phyloP scores from a whole-genome alignment of 1,140 invertebrate species.

The Trachymyrmex septentrionalis region DNA sequence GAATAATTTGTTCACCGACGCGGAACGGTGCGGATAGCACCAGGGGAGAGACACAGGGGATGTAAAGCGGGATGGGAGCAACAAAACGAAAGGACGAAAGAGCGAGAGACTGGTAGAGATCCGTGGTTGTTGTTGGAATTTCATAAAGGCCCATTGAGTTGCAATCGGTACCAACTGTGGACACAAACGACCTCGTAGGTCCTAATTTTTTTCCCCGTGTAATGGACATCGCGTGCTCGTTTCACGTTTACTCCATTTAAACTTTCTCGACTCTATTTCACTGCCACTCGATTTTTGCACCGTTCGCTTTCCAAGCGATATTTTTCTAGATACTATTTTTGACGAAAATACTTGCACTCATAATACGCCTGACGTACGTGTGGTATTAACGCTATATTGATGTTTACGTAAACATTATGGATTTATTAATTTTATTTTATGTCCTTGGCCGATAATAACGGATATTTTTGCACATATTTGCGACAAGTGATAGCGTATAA shows the following conservation, averaged over 20 bases:
- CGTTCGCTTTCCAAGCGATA: background rate
- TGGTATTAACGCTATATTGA: background rate
- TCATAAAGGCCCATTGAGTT: constrained; percentile 58
- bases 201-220: constrained; percentile 4
- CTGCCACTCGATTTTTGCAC: constrained; percentile 1
- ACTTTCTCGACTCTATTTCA: background rate
- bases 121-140: constrained; percentile 56
- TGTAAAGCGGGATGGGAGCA: constrained; percentile 10
- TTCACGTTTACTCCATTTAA: constrained; percentile 11
- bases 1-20: constrained; percentile 63
- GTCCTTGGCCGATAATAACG: background rate
- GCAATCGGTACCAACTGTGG: constrained; percentile 41
- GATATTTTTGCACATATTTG: background rate
- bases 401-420: background rate
- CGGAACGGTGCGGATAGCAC: constrained; percentile 19
- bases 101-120: constrained; percentile 27
- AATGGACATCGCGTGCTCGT: background rate
- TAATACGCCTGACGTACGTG: background rate
- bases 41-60: background rate
- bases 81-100: constrained; percentile 37
- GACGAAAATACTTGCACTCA: background rate
- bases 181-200: constrained; percentile 4
- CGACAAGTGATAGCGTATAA: constrained; percentile 74
- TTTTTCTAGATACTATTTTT: background rate
- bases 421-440: background rate